Percentiles rank a stretch among this genome's conserved stretches.
Conservation (phyloP, 2,797 vertebrate genomes). For the Poecilia picta region DNA sequence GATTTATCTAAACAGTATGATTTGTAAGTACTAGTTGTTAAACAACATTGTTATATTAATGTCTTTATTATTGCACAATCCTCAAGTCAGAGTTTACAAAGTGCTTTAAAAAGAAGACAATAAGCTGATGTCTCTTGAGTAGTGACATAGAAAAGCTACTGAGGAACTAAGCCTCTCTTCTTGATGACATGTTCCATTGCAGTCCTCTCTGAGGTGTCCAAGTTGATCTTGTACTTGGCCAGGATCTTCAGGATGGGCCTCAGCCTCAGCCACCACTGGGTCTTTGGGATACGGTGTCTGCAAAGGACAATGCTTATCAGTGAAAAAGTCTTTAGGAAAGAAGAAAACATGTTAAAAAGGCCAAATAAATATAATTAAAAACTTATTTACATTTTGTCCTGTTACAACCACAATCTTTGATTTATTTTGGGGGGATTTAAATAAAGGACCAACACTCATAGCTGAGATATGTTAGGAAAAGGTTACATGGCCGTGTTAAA, state of each 20-base stretch:
- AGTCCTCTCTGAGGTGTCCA: slow-evolving; percentile 85
- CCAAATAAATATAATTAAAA: not conserved
- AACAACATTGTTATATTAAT: not conserved
- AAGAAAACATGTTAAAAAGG: not conserved
- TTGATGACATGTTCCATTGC: slow-evolving; percentile 85
- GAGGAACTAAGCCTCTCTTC: slow-evolving; percentile 67
- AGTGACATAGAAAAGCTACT: slow-evolving; percentile 56
- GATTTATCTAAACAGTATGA: not conserved
- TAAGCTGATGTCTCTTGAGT: slow-evolving; percentile 21
- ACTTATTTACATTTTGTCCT: not conserved
- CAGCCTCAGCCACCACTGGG: slow-evolving; percentile 90
- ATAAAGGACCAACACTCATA: not conserved
- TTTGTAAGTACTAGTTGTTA: slow-evolving; percentile 20
- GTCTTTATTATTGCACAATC: slow-evolving; percentile 50
- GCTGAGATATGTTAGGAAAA: not conserved
- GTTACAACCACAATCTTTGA: not conserved
- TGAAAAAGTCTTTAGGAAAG: not conserved
- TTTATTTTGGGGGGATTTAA: not conserved
- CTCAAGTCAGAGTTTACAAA: slow-evolving; percentile 25
- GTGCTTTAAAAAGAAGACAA: slow-evolving; percentile 28
- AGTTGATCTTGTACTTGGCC: slow-evolving; percentile 85
- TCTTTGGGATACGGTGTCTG: slow-evolving; percentile 89
- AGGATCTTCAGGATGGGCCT: slow-evolving; percentile 91
- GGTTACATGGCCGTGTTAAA: not conserved
- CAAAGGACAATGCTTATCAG: slow-evolving; percentile 25